Base-by-base conservation (phyloP, 1,140 invertebrate species). In the Babylonia areolata region DNA sequence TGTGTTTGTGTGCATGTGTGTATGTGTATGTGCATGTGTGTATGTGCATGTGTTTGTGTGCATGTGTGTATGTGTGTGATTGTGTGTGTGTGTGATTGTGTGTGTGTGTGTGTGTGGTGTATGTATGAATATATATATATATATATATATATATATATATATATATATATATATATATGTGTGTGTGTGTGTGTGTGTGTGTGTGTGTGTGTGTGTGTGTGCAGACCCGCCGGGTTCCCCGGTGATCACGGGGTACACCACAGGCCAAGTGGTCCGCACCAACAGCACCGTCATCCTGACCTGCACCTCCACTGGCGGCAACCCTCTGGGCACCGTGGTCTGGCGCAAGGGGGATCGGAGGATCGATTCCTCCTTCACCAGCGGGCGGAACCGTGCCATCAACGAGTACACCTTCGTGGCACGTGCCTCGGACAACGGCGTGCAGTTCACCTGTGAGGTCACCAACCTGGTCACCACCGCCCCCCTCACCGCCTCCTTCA, bases 341-440 rank as follows among this genome's bases (percentile, higher is more conserved):
- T 99, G 98, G 98, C 99, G 97, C 95, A 97, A 97, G 92, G 98
- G 98, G 92, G 96, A 96, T 23, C 96, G 97, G 87, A 96, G 97
- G 92, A 96, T 98, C 85, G 96, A 96, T 84, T 97, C 96, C 94
- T 96, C 96, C 40, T 98, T 97, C 94, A 96, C 96, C 87, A 97
- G 97, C 1, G 90, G 90, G 51, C 96, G 96, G 78, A 96, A 96
- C 3, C 91, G 90, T 31, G 90, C 92, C 23, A 89, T 88, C 81
- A 92, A 92, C 81, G 90, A 91, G 71, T 84, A 92, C 37, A 87
- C 89, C 12, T 98, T 99, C 93, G 96, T 96, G 46, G 98, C 97
- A 0, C 96, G 97, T 87, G 96, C 97, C 2, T 96, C 96, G 35
- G 98, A 99, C 93, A 98, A 99, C 94, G 97, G 98, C 92, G 98